Evolutionary conservation across 2,113 vertebrate genomes (phyloP).

Genomic region (Silurus asotus): DNA sequence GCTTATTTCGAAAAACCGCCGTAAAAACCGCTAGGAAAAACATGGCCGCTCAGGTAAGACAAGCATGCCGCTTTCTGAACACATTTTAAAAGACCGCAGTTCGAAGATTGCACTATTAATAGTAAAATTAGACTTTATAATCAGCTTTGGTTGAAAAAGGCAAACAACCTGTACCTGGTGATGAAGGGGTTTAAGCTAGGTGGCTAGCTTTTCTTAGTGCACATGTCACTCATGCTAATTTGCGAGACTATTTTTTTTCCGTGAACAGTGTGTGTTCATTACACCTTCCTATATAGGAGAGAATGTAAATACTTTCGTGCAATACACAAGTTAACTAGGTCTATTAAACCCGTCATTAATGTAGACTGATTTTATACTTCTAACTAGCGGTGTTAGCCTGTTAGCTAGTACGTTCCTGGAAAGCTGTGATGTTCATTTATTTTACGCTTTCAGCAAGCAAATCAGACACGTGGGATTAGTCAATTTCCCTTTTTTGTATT

Average conservation of each 20-base stretch:
- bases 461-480: neutral
- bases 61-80: neutral
- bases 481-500: neutral
- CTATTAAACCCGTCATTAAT: neutral
- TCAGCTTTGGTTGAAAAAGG: neutral
- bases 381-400: neutral
- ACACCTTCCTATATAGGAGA: too few relatives aligned
- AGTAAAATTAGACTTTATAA: neutral
- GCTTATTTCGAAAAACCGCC: slow-evolving; percentile 51
- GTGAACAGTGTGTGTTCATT: neutral
- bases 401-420: neutral
- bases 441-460: neutral
- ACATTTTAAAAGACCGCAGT: neutral
- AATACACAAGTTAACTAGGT: neutral
- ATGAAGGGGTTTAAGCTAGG: neutral
- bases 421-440: neutral
- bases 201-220: neutral
- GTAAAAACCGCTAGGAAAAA: slow-evolving; percentile 57
- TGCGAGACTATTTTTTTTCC: neutral
- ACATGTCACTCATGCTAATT: slow-evolving; percentile 1
- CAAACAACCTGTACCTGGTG: neutral
- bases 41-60: slow-evolving; percentile 67
- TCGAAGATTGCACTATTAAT: too few relatives aligned
- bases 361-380: neutral
- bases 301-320: neutral